Conservation (phyloP, 2,113 vertebrate genomes). For the Sprattus sprattus region DNA sequence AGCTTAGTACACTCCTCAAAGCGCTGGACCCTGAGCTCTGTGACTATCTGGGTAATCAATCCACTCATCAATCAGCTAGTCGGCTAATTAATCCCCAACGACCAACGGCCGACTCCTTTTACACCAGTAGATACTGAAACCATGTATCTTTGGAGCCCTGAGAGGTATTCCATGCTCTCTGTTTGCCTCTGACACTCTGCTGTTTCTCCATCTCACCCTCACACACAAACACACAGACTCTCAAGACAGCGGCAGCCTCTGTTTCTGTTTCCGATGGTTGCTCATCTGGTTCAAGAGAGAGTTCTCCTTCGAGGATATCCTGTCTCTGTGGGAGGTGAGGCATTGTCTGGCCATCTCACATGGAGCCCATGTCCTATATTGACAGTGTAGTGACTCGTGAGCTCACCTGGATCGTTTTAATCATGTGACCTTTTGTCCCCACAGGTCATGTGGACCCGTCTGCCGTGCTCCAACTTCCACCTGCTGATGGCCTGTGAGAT, state of each 20-base stretch:
- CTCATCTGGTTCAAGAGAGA: slow-evolving; percentile 94
- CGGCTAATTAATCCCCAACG: background rate
- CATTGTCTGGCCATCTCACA: background rate
- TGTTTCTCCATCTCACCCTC: background rate
- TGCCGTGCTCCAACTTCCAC: slow-evolving; percentile 85
- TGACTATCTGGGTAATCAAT: slow-evolving; percentile 82
- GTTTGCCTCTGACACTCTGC: background rate
- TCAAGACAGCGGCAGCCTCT: slow-evolving; percentile 77
- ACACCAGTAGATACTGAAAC: background rate
- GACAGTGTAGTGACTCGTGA: background rate
- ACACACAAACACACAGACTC: slow-evolving; percentile 60
- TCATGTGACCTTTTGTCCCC: background rate
- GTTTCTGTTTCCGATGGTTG: slow-evolving; percentile 87
- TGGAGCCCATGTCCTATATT: background rate
- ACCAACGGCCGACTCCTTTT: background rate
- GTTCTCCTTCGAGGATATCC: slow-evolving; percentile 85
- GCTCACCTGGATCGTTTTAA: background rate
- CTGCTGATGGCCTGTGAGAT: slow-evolving; percentile 86
- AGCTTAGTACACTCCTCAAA: slow-evolving; percentile 80
- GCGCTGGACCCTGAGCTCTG: slow-evolving; percentile 84
- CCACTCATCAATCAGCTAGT: background rate
- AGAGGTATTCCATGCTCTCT: background rate
- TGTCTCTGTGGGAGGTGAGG: slow-evolving; percentile 85
- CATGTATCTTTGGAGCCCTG: background rate
- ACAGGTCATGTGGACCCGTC: slow-evolving; percentile 84